Percentiles rank a stretch among this genome's conserved stretches.
Evolutionary conservation across 1,140 invertebrate genomes (phyloP).

Genomic region (Oedothorax gibbosus): DNA sequence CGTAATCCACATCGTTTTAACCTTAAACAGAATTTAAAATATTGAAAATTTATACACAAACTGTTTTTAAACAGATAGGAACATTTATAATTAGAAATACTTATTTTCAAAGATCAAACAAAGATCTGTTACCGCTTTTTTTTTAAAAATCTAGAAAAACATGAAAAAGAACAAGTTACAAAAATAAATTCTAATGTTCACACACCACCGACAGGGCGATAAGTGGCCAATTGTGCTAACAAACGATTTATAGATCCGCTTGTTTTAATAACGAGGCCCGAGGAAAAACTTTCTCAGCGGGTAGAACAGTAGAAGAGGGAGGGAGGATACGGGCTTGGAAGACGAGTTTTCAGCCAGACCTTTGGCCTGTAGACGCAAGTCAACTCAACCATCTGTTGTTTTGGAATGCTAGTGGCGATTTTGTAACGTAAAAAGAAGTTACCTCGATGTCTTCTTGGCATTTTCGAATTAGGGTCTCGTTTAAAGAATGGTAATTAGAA

Average conservation of each 20-base stretch:
- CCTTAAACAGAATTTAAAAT: no score
- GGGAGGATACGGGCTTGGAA: constrained; percentile 20
- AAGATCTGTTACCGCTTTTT: no score
- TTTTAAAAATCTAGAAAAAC: no score
- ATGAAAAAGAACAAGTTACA: no score
- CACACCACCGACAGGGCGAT: constrained; percentile 1
- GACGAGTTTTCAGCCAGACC: constrained; percentile 47
- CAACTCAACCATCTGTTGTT: constrained; percentile 41
- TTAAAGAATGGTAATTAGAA: no score
- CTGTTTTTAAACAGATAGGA: no score
- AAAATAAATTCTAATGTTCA: background rate
- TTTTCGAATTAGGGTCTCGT: background rate
- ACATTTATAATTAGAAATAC: no score
- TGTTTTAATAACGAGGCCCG: constrained; percentile 21
- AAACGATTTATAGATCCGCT: constrained; percentile 3
- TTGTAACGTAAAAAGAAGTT: background rate
- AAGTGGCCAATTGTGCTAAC: background rate
- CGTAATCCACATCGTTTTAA: no score
- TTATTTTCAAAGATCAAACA: background rate
- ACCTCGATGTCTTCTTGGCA: background rate
- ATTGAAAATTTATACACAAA: no score
- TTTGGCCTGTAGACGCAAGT: constrained; percentile 17
- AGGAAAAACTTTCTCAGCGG: constrained; percentile 45
- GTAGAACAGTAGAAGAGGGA: constrained; percentile 7
- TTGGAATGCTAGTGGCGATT: constrained; percentile 11